Base-by-base conservation (phyloP, 2,888 invertebrate genomes). In the Yponomeuta sedellus region DNA sequence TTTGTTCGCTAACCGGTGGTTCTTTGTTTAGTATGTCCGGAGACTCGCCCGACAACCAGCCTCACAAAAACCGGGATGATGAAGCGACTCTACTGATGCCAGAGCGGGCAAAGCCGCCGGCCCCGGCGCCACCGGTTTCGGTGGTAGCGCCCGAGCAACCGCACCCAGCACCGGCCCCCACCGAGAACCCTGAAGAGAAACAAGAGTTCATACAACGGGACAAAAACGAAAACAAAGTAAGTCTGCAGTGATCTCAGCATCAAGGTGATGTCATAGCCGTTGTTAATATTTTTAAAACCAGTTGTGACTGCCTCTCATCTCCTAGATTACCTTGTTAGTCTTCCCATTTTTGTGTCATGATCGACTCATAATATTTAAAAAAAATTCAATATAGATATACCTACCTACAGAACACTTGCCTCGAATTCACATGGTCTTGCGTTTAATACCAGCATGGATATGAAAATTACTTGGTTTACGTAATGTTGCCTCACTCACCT, bases 1-100 rank as follows among this genome's bases (percentile, higher is more conserved):
- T 44, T 44, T 11, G 5, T 44, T 11, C 16, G 44, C 44, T 44
- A 16, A 44, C 44, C 12, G 73, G 78, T 79, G 70, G 12, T 58
- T 20, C 19, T 61, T 61, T 61, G 61, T 28, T 59, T 75, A 89
- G 89, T 70, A 90, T 89, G 88, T 84, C 88, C 71, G 89, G 86
- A 64, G 88, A 88, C 71, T 85, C 88, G 61, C 75, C 80, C 69
- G 81, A 77, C 66, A 78, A 78, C 65, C 78, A 82, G 69, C 71
- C 78, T n/a, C 75, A 78, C 64, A 85, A 84, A 73, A 86, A 84
- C 66, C 85, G 83, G 72, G 85, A 88, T 69, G 87, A 88, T 65
- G 86, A 85, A 65, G 69, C 77, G 6, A 77, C 76, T 66, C 73
- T 83, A 34, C 70, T 86, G 25, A 75, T 81, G 64, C 75, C 83